Evolutionary conservation across 2,113 vertebrate species (phyloP).

Genomic region (Hemichromis elongatus): DNA sequence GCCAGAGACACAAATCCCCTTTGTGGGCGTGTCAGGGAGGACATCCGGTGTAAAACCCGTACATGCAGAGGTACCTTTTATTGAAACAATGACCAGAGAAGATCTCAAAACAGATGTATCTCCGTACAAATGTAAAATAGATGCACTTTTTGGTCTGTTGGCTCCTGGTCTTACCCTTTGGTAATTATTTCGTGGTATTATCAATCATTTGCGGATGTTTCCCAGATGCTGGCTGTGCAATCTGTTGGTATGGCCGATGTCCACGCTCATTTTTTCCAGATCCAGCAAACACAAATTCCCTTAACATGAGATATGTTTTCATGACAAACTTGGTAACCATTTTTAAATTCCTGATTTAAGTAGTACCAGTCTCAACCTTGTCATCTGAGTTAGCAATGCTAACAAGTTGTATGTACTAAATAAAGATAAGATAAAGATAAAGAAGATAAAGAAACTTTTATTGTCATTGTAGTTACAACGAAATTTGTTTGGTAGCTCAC

Average conservation of each 20-base stretch:
- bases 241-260: accelerated
- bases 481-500: too few species aligned
- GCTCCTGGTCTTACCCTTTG: neutral
- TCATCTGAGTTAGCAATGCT: neutral
- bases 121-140: neutral
- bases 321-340: neutral
- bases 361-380: neutral
- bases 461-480: too few species aligned
- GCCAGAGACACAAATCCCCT: neutral
- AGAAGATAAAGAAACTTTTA: too few species aligned
- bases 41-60: neutral
- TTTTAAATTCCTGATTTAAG: neutral
- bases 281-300: neutral
- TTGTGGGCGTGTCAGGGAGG: neutral
- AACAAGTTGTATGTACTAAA: neutral
- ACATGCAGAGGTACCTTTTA: neutral
- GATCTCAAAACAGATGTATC: neutral
- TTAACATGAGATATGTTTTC: neutral
- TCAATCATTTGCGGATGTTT: neutral
- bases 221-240: neutral
- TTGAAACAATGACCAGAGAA: neutral
- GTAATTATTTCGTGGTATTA: neutral
- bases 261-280: neutral
- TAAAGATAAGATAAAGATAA: too few species aligned
- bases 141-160: neutral